Percentiles rank a stretch among this genome's conserved stretches.
phyloP scores from a whole-genome alignment of 1,140 invertebrate genomes.

The Metaphire vulgaris region DNA sequence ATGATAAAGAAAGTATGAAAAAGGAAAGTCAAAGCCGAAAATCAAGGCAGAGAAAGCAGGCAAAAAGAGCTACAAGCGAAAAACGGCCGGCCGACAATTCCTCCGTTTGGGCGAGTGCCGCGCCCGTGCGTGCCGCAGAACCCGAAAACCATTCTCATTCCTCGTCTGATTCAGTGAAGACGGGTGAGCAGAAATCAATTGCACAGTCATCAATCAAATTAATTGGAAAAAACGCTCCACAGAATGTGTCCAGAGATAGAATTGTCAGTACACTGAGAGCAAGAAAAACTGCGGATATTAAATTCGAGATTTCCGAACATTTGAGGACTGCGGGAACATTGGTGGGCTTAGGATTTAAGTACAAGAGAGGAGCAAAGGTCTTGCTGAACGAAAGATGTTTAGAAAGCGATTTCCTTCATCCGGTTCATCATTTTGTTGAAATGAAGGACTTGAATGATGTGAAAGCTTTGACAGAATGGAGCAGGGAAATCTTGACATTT shows the following conservation, averaged over 20 bases:
- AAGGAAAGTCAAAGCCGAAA: neutral
- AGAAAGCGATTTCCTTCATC: neutral
- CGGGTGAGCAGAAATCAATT: neutral
- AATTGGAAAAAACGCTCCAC: neutral
- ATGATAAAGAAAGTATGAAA: too few relatives aligned
- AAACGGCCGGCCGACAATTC: too few relatives aligned
- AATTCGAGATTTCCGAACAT: neutral
- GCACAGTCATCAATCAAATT: neutral
- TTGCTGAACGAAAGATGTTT: neutral
- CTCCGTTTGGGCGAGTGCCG: neutral
- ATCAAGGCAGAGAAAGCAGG: neutral
- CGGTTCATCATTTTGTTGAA: neutral
- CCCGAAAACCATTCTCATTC: neutral
- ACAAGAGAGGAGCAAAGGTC: neutral
- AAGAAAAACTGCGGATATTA: neutral
- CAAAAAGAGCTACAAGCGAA: too few relatives aligned
- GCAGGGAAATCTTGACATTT: conserved; percentile 3
- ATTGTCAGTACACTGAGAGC: neutral
- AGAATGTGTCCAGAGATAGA: neutral
- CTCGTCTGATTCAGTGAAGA: neutral
- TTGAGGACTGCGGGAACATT: neutral
- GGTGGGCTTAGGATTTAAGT: neutral
- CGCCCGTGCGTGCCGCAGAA: neutral
- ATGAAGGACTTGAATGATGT: neutral
- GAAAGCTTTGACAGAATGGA: neutral